These are phyloP conservation scores for Pseudomyrmex concolor DNA, from an alignment of 1,140 invertebrate genomes.

Conservation along the genomic window DNA sequence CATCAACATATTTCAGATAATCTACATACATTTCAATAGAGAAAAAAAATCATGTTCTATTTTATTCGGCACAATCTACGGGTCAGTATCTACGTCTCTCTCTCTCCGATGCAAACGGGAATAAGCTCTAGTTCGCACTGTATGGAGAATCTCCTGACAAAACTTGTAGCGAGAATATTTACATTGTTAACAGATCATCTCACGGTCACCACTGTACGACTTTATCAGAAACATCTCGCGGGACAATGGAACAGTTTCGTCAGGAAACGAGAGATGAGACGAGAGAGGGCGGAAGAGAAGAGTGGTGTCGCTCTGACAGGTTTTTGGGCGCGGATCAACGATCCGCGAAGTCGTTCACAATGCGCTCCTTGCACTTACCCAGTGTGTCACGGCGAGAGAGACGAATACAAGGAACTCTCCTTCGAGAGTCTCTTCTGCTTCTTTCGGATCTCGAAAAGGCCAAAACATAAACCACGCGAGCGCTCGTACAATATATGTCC, in stretches of 20 bases:
- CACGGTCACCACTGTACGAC: slow-evolving; percentile 23
- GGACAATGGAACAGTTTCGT: slow-evolving; percentile 52
- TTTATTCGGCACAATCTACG: neutral
- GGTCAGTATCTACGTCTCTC: neutral
- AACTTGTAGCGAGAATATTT: slow-evolving; percentile 37
- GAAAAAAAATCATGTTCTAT: neutral
- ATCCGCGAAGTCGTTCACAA: slow-evolving; percentile 59
- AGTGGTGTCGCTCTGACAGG: slow-evolving; percentile 43
- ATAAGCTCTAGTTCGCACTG: neutral
- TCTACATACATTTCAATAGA: slow-evolving; percentile 7
- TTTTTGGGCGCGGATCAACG: slow-evolving; percentile 38
- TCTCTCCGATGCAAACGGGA: slow-evolving; percentile 27
- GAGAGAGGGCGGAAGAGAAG: neutral
- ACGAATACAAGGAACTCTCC: slow-evolving; percentile 24
- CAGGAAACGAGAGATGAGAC: neutral
- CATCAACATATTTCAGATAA: too few relatives aligned
- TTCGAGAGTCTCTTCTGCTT: neutral
- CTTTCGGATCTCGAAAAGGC: slow-evolving; percentile 65
- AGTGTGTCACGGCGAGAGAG: slow-evolving; percentile 17
- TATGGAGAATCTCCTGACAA: neutral
- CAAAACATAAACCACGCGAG: slow-evolving; percentile 75
- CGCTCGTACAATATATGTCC: slow-evolving; percentile 68
- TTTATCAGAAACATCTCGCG: slow-evolving; percentile 36
- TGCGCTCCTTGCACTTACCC: slow-evolving; percentile 50
- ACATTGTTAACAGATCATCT: slow-evolving; percentile 38